Percentiles rank a stretch among this genome's conserved stretches.
Conservation (phyloP, 2,888 invertebrate genomes). For the Polyploca ridens region DNA sequence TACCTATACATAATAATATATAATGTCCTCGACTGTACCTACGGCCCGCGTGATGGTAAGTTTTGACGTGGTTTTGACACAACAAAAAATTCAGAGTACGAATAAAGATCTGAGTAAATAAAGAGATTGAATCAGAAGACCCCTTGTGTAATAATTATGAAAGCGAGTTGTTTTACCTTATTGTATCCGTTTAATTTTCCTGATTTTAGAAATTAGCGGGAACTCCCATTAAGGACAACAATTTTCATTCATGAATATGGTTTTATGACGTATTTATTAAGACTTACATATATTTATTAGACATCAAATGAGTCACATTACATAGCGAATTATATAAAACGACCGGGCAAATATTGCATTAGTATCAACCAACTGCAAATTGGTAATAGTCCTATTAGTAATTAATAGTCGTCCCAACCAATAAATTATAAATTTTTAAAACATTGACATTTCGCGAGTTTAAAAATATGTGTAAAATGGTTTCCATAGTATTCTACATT, state of each 20-base stretch:
- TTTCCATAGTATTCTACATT: conserved; percentile 34
- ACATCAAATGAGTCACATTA: conserved; percentile 77
- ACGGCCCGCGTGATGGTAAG: no score
- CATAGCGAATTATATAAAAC: conserved; percentile 35
- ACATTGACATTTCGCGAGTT: neutral
- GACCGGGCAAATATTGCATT: conserved; percentile 20
- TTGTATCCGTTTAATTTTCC: neutral
- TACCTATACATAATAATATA: no score
- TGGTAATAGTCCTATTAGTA: conserved; percentile 50
- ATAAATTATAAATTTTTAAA: conserved; percentile 34
- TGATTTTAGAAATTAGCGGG: conserved; percentile 18
- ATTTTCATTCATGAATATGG: conserved; percentile 6
- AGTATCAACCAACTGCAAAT: conserved; percentile 40
- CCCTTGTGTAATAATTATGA: conserved; percentile 1
- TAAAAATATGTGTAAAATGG: conserved; percentile 33
- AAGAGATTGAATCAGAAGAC: neutral
- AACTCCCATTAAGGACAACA: conserved; percentile 33
- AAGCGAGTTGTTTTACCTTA: neutral
- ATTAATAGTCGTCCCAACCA: conserved; percentile 47
- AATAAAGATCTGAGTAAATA: no score
- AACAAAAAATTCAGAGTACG: no score
- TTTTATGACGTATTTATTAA: conserved; percentile 65
- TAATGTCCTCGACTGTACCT: no score
- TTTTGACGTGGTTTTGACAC: no score
- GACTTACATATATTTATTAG: conserved; percentile 85